Evolutionary conservation across 2,888 invertebrate genomes (phyloP), one percentile per base, ranked within the genome.

Genomic region (Chelonus formosanus): DNA sequence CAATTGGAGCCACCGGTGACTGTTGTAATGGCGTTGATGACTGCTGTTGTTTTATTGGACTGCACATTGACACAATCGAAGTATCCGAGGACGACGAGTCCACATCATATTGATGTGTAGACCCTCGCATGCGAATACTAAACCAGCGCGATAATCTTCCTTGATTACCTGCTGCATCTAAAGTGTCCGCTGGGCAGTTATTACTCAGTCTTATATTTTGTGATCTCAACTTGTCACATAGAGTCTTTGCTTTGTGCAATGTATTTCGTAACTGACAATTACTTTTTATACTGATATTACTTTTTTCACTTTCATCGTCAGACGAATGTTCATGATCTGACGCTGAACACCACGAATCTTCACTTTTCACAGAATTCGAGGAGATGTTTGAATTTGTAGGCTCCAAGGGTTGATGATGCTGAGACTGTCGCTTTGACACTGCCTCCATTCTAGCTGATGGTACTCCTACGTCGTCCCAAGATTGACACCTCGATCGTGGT

Each of bases 71-170:
- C 65, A 77, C 80, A 10, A 45, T 45, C 4, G 62, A 66, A 8
- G 79, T 80, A 66, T 82, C 84, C 10, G 80, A 81, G 10, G 71
- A 75, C 52, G 65, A 71, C 53, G 78, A 72, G 70, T 85, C 90
- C 70, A 90, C 90, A 80, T 94, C 94, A 84, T 93, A 94, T 78
- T 94, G 94, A 84, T 93, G 91, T n/a, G 91, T 87, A 70, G 92
- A 92, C 52, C 93, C 92, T 69, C 94, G 88, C 48, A 20, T 20
- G 2, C 95, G 86, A 71, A 95, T 93, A 77, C 94, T 95, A 87
- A 95, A 96, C 94, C 95, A 95, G 74, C 96, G 88, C 43, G 94
- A 91, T 56, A 95, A 87, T 65, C 93, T 87, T 69, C 94, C 92
- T 57, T 85, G 82, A 50, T 79, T 79, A 74, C 91, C 90, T 56